Evolutionary conservation across 2,797 vertebrate genomes (phyloP).

Genomic region (Neostethus bicornis): DNA sequence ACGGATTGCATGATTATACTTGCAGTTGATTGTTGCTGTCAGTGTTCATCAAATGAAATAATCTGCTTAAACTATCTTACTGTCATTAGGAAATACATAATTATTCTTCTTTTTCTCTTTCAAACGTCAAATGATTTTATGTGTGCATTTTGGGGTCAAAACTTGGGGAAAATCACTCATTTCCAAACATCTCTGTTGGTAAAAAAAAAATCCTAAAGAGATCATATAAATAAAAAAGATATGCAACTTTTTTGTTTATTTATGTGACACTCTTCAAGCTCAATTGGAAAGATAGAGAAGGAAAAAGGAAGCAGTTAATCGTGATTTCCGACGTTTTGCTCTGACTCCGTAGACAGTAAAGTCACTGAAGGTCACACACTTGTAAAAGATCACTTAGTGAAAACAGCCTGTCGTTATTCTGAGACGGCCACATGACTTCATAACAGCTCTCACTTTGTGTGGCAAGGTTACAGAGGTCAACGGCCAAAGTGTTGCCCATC

Average conservation of each 20-base stretch:
- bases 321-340: slow-evolving; percentile 27
- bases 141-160: too few relatives aligned
- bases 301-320: slow-evolving; percentile 23
- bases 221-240: slow-evolving; percentile 22
- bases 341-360: slow-evolving; percentile 30
- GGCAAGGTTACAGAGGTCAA: slow-evolving; percentile 74
- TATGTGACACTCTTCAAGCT: too few relatives aligned
- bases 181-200: slow-evolving; percentile 3
- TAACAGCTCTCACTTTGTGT: slow-evolving; percentile 43
- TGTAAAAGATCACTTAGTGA: slow-evolving; percentile 41
- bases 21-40: slow-evolving; percentile 74
- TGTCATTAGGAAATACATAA: slow-evolving; percentile 63
- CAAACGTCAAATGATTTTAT: too few relatives aligned
- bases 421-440: slow-evolving; percentile 41
- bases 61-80: slow-evolving; percentile 71
- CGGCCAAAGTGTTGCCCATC: slow-evolving; percentile 64
- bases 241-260: too few relatives aligned
- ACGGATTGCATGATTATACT: slow-evolving; percentile 72
- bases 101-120: slow-evolving; percentile 36
- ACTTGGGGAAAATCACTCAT: background rate
- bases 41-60: slow-evolving; percentile 71
- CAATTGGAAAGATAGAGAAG: too few relatives aligned
- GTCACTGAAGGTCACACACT: slow-evolving; percentile 57
- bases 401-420: slow-evolving; percentile 42
- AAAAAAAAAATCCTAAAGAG: slow-evolving; percentile 6